Evolutionary conservation across 2,113 vertebrate species (phyloP).

Genomic region (Trichechus manatus): DNA sequence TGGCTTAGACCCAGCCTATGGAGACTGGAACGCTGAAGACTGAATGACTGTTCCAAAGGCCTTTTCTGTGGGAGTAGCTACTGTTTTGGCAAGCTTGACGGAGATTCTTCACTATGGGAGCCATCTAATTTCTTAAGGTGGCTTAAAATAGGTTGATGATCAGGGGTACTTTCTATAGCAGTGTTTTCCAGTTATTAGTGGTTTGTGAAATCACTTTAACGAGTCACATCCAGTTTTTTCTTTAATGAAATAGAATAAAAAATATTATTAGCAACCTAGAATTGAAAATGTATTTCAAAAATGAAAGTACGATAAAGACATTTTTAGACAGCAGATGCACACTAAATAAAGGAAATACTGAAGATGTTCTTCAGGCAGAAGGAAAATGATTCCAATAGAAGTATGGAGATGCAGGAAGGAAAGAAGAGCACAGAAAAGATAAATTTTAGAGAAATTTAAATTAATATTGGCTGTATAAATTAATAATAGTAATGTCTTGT

Average conservation of each 20-base stretch:
- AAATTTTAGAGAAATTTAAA: constrained; percentile 33
- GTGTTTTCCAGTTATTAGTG: neutral
- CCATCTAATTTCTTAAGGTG: neutral
- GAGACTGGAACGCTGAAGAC: constrained; percentile 10
- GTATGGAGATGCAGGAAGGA: neutral
- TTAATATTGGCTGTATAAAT: neutral
- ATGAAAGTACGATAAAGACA: constrained; percentile 32
- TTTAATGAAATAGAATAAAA: constrained; percentile 5
- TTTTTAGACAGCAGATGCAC: constrained; percentile 23
- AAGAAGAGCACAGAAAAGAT: neutral
- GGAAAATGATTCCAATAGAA: neutral
- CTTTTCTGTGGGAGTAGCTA: neutral
- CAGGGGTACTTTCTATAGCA: neutral
- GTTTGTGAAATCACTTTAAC: neutral
- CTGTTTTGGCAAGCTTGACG: neutral
- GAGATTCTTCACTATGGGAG: neutral
- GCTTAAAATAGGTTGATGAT: neutral
- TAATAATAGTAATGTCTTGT: neutral
- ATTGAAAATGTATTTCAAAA: constrained; percentile 46
- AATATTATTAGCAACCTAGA: constrained; percentile 6
- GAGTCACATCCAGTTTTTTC: constrained; percentile 29
- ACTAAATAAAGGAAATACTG: constrained; percentile 51
- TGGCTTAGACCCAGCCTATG: neutral
- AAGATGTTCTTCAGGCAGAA: constrained; percentile 21
- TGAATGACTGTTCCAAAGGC: neutral